Base-by-base conservation (phyloP, 2,797 vertebrate genomes). In the Anas georgica region DNA sequence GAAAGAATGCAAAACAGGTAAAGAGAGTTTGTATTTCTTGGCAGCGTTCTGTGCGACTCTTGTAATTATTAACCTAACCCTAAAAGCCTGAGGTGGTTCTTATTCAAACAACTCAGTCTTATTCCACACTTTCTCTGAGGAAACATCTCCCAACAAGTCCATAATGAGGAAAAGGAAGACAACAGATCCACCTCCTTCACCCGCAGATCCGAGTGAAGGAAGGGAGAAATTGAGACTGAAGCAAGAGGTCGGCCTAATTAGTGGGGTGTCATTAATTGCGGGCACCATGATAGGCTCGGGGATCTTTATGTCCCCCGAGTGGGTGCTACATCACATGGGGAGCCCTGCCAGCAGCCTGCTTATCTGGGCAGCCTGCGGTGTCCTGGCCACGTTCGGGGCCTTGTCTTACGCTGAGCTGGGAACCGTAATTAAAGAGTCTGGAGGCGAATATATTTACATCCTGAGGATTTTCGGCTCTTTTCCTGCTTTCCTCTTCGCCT, bases 261-360 rank as follows among this genome's bases (percentile, higher is more conserved):
- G 98, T 0, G 96, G 98, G 0, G 97, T 98, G 88, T 99, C 98
- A 59, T 97, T 99, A 82, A 98, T 98, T 10, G 97, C 96, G 7
- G 98, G 99, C 31, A 98, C 98, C 2, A 98, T 99, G 98, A 98
- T 99, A 6, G 98, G 98, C 50, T 99, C 98, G 0, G 98, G 99
- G 79, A 99, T 99, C 95, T 99, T 99, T 94, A 99, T 99, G 98
- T 98, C 98, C 29, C 99, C 99, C 1, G 98, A 99, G 95, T 98
- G 98, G 28, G 98, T 99, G 13, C 97, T 99, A 4, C 66, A 72
- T 43, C 94, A 98, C 59, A 97, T 98, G 43, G 98, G 98, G 35
- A 99, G 98, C 90, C 98, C 99, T 0, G 98, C 98, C 17, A 98
- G 98, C 94, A 98, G 98, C 93, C 96, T 99, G 70, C 54, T 98